Base-by-base conservation (phyloP, 2,797 vertebrate species). In the Phrynocephalus vlangalii region DNA sequence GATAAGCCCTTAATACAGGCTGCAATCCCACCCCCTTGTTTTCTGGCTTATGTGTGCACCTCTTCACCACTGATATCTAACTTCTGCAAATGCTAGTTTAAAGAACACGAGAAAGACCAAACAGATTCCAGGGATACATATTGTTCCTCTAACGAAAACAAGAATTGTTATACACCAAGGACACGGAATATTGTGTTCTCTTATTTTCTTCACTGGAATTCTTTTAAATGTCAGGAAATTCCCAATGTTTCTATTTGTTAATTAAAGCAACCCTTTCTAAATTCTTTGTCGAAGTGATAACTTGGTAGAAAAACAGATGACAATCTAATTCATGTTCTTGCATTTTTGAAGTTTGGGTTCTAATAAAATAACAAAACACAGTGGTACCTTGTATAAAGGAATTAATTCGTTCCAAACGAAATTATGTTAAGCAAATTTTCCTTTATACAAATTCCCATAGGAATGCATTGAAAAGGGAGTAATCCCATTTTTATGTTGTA, bases 221-320 rank as follows among this genome's bases (percentile, higher is more conserved):
- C 33, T 76, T 66, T 26, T n/a, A 66, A 48, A 66, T 76, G 56
- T 22, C 20, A 48, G 33, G 38, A 5, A 73, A 13, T 8, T 28
- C 63, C 70, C 44, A 81, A 66, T n/a, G 13, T 52, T 38, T 67
- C 38, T 33, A 50, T 67, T 76, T 76, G 6, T 50, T 91, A 75
- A 71, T 20, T 50, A 78, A 60, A 82, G 38, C 28, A 85, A 73
- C 77, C 90, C 81, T 6, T 73, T 93, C 91, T 84, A 86, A 44
- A 44, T 60, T 87, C 22, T 82, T 90, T 85, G 82, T 73, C 73
- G 28, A 89, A 86, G 20, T 83, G 71, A 88, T 83, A 91, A 81
- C 2, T 52, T 0, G 66, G 77, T 63, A 93, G 91, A 78, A 86
- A 73, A 88, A 6, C 28, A 90, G 26, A 83, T 52, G 5, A 73